Evolutionary conservation across 2,888 invertebrate species (phyloP), one percentile per base, ranked within the genome.

Genomic region (Spialia ferax): DNA sequence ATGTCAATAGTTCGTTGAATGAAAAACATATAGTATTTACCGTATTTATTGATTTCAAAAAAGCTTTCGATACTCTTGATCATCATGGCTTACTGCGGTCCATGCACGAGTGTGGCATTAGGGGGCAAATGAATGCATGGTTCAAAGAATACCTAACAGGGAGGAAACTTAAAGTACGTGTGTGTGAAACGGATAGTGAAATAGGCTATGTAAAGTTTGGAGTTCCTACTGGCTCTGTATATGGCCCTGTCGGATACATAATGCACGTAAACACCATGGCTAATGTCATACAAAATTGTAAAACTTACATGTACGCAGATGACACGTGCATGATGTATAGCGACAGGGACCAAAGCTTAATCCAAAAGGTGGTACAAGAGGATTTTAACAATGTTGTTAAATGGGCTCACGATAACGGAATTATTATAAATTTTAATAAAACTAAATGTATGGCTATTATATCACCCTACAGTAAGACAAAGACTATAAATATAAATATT

Each of bases 241-340:
- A 57, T 54, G 72, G 69, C n/a, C 73, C 71, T 6, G 61, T 73
- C 7, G 70, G 74, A 6, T 74, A 71, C 61, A 52, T 69, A 22
- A 72, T 72, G 68, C 70, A 71, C 54, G 74, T 74, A 0, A 74
- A 74, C 32, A 65, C 69, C 22, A 63, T 74, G 42, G 6, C 56
- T 1, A 70, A 71, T 54, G 71, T 73, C 48, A 69, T 71, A 61
- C 67, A 66, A 15, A 26, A 22, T 1, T 60, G 45, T 15, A 60
- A 38, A 2, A 8, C 38, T 0, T 57, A n/a, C 5, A 57, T 57
- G 57, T 57, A 57, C 15, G 59, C 59, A 15, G 59, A 60, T 26
- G 59, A 45, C 7, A 60, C 45, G n/a, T 60, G 59, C 45, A 42
- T 60, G 11, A 15, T 60, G 15, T 60, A 60, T 11, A 60, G 56